Evolutionary conservation across 1,140 invertebrate species (phyloP), one percentile per base, ranked within the genome.

Genomic region (Octopus bimaculoides): DNA sequence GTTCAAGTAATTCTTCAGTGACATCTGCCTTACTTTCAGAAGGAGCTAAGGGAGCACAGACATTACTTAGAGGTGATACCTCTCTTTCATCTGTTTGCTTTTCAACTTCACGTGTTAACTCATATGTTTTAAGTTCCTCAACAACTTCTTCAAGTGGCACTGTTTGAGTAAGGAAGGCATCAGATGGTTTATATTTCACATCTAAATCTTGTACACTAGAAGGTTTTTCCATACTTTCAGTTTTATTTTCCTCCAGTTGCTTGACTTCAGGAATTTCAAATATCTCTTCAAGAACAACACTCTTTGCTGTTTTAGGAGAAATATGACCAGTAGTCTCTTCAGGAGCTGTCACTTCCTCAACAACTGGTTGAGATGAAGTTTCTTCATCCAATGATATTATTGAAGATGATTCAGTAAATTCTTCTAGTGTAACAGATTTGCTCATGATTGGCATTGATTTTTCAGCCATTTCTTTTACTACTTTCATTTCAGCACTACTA

Each of bases 211-310:
- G 14, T 54, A 54, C 53, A 26, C n/a, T n/a, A 14, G 12, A 12
- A 14, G 61, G 12, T 66, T 66, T n/a, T 66, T 12, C 12, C n/a
- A 14, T 66, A 14, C n/a, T n/a, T 66, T 66, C 61, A 66, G n/a
- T 54, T 77, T 41, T 41, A 41, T 81, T 78, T 78, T 84, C 81
- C 17, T 75, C 75, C 1, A 84, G 79, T 54, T 83, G 84, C 56
- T 79, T 78, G 54, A 83, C 66, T 73, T 84, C 82, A 10, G 81
- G 71, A 78, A 82, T 78, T 10, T 82, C 82, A 56, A 77, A 73
- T n/a, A 79, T 69, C 71, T 85, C 83, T 79, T 84, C 83, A 76
- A 79, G 55, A 79, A 79, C 54, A 52, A 81, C 80, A 73, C 79
- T 81, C 61, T 83, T 83, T 76, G 75, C 85, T 78, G 84, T 80